Evolutionary conservation across 2,888 invertebrate species (phyloP).

Genomic region (Euzophera pinguis): DNA sequence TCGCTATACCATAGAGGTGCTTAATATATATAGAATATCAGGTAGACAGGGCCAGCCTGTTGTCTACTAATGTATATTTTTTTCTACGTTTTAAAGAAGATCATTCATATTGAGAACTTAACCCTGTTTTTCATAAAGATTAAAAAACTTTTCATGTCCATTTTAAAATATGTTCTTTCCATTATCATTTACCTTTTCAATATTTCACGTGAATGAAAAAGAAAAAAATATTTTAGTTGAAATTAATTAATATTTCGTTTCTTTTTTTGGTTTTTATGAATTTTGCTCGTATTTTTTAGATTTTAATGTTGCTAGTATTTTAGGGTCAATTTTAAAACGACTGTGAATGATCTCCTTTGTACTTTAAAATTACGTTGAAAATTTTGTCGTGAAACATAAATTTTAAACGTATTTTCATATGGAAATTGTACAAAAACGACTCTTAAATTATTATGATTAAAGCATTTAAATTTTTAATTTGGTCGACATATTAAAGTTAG

Average conservation of each 20-base stretch:
- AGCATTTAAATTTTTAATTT: background rate
- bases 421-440: background rate
- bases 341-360: background rate
- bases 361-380: too few species aligned
- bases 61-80: constrained; percentile 38
- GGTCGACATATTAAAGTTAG: background rate
- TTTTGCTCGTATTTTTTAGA: too few species aligned
- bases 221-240: too few species aligned
- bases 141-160: too few species aligned
- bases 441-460: background rate
- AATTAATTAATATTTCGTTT: too few species aligned
- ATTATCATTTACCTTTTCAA: too few species aligned
- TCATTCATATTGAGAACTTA: background rate
- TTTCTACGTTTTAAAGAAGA: background rate
- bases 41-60: constrained; percentile 69
- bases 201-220: too few species aligned
- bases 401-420: constrained; percentile 1
- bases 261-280: too few species aligned
- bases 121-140: too few species aligned
- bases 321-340: background rate
- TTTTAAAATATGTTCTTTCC: too few species aligned
- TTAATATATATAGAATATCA: constrained; percentile 49
- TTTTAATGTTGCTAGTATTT: background rate
- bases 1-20: constrained; percentile 26
- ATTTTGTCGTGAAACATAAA: background rate